Evolutionary conservation across 2,797 vertebrate species (phyloP), one percentile per base, ranked within the genome.

Genomic region (Chelidonichthys spinosus): DNA sequence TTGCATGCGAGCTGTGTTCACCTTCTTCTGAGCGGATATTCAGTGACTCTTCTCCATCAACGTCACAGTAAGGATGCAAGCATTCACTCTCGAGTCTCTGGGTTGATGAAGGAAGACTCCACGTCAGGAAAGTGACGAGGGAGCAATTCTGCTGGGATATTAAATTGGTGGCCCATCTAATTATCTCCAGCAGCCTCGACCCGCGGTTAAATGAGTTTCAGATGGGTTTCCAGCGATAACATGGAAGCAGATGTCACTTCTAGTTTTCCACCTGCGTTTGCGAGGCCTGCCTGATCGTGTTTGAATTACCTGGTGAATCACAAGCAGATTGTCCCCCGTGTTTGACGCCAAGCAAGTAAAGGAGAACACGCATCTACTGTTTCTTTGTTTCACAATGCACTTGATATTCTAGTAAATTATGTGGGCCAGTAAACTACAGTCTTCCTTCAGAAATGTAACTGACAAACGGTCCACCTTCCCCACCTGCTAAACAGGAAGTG

Each of bases 181-280:
- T 87, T 77, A 63, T 62, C 44, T 62, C 53, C 44, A 72, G n/a
- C 46, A 68, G 65, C 42, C 54, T 55, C 54, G 18, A 8, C 78
- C 52, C 35, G 25, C 13, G 40, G 53, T 52, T 47, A 60, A 83
- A 72, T 49, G 52, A 79, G 69, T 1, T 65, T 72, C 40, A 62
- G 69, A 74, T n/a, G 66, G 59, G 18, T 66, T 79, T 76, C 40
- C 72, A 36, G n/a, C 66, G 75, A 78, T 65, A 80, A 79, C 46
- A 7, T 7, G 35, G 67, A 73, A 56, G 74, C 54, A 44, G 74
- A 50, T 74, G 81, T 82, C 81, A 64, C 11, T 69, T 79, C n/a
- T 64, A 11, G 2, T 78, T 74, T 14, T 33, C 46, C 10, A 1
- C 15, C 39, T 32, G 4, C 0, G 18, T 61, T 55, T 65, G 10